Base-by-base conservation (phyloP, 2,888 invertebrate genomes). In the Andrena fulva region DNA sequence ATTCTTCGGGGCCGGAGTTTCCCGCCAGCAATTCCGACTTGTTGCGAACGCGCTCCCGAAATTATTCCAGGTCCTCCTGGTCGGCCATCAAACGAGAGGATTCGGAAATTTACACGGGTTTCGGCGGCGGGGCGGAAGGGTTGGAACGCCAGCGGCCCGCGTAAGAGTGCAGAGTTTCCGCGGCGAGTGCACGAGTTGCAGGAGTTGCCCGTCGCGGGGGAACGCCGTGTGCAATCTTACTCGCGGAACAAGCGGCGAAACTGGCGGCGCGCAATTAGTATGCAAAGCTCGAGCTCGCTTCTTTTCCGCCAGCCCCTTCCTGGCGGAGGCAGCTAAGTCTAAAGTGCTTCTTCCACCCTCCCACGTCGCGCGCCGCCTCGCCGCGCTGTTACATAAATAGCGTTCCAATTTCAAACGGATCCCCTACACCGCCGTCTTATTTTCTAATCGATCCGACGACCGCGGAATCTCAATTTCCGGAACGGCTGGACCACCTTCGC, bases 381-480 rank as follows among this genome's bases (percentile, higher is more conserved):
- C 29, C 48, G 42, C 27, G 20, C 60, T 31, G 50, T 50, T 31
- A 50, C 62, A 71, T 62, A 71, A 71, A 62, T 31, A 62, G 20
- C 71, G 71, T 16, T 62, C 71, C 71, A 71, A 62, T 71, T 71
- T 71, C 62, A 71, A 71, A 71, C 62, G 50, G 35, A 71, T 62
- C 71, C 5, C 42, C 42, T 2, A 42, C 42, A 27, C 27, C 35
- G 56, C 69, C 69, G 35, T 50, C 71, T 71, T 24, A 50, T 50
- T 62, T 60, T 62, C 71, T 62, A 50, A 71, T 71, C 31, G 71
- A 62, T 71, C 71, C 7, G 50, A 33, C 71, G 50, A 50, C 48
- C 35, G 24, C 24, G 62, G 71, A 71, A 71, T 71, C n/a, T 62
- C 33, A 62, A 71, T 71, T 50, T 59, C 71, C 71, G 62, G 2